Evolutionary conservation across 2,888 invertebrate species (phyloP).

Genomic region (Polymixis flavicincta): DNA sequence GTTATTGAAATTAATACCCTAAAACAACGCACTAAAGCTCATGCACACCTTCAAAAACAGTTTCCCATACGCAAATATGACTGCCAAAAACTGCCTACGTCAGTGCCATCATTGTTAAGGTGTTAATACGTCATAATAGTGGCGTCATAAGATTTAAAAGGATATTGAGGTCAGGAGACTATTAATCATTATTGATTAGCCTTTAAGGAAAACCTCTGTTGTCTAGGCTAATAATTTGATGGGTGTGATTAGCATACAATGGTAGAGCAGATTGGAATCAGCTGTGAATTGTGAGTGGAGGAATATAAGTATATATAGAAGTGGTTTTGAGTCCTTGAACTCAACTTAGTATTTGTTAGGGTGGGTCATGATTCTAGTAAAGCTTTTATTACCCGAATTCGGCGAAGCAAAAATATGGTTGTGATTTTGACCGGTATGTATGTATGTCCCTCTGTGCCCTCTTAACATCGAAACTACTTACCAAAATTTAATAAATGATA

Average conservation of each 20-base stretch:
- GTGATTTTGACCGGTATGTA: too few species aligned
- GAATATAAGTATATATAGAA: neutral
- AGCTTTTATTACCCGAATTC: too few species aligned
- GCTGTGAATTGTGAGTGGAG: conserved; percentile 38
- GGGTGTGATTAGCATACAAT: conserved; percentile 54
- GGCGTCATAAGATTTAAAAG: conserved; percentile 35
- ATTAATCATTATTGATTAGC: conserved; percentile 49
- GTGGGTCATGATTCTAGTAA: conserved; percentile 15
- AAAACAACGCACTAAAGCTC: conserved; percentile 2
- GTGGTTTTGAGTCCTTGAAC: conserved; percentile 44
- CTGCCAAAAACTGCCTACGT: neutral
- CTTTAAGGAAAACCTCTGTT: conserved; percentile 45
- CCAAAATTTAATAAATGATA: too few species aligned
- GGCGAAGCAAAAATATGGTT: too few species aligned
- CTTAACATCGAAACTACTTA: too few species aligned
- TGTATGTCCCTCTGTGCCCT: too few species aligned
- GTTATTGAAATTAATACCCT: conserved; percentile 28
- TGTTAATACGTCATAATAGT: conserved; percentile 42
- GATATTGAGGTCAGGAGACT: conserved; percentile 52
- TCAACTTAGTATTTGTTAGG: neutral
- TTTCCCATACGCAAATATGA: conserved; percentile 8
- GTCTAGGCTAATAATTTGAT: conserved; percentile 38
- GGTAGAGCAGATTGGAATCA: conserved; percentile 37
- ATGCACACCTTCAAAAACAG: neutral
- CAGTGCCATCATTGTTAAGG: conserved; percentile 23